Evolutionary conservation across 2,113 vertebrate genomes (phyloP), one percentile per base, ranked within the genome.

Genomic region (Nothobranchius furzeri): DNA sequence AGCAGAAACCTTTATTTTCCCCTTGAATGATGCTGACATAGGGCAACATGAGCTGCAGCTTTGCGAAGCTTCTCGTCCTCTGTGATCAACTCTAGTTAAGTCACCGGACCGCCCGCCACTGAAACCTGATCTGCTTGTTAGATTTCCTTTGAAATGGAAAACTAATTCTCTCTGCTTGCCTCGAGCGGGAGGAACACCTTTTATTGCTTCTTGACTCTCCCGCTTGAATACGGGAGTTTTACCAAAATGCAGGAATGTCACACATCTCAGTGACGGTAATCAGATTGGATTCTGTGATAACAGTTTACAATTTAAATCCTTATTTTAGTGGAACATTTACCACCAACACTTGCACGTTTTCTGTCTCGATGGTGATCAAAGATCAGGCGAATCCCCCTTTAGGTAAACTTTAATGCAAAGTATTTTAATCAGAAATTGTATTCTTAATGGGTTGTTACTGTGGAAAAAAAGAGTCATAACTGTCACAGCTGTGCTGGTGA

Each of bases 141-240:
- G 74, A 76, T 77, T 84, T 80, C 54, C 73, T 84, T 88, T 87
- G 83, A 88, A 86, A 85, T 84, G 65, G 84, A 74, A 85, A 89
- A 78, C 70, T 76, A 88, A 88, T 82, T 83, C 79, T 25, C 66
- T 69, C 68, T 49, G 48, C 66, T 63, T 45, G 82, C 87, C 81
- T 73, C 47, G 4, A 88, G 85, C 77, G 6, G 20, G 62, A 82
- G 75, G 80, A 85, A 81, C 76, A 71, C 55, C 37, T 40, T 81
- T 73, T 62, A 65, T 48, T 25, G 47, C 75, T 85, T 57, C 64
- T 83, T 65, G 67, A 67, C 71, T 75, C 60, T 78, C n/a, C 17
- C 25, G 75, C 63, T 70, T 62, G 74, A 63, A 62, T 71, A 78
- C 73, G 70, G 74, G 76, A 82, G 81, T 68, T 68, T 69, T 61